Evolutionary conservation across 1,140 invertebrate species (phyloP), one percentile per base, ranked within the genome.

Genomic region (Magallana gigas): DNA sequence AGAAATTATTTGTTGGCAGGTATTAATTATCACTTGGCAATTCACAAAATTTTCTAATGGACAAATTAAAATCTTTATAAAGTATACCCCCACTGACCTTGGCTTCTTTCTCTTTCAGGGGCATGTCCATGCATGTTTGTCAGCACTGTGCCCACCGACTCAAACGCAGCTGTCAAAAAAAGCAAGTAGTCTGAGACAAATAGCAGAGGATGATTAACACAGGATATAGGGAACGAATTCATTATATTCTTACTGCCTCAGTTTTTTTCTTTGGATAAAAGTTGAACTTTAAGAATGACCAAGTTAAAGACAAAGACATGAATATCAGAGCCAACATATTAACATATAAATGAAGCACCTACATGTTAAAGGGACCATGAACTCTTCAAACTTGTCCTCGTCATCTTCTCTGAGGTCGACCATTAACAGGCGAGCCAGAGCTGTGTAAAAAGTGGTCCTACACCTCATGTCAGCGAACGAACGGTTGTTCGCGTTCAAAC

Each of bases 341-440:
- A 36, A 36, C 36, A n/a, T n/a, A 36, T 5, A 36, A 36, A 36
- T 36, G 36, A 36, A 36, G 11, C 18, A 57, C 59, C 0, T 95
- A 98, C 98, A 97, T 92, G 23, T 23, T 23, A 23, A 23, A 0
- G 23, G 23, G 23, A 23, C 23, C 23, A 23, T 23, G 23, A 23
- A 99, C 76, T 96, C 97, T 92, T 98, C 98, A 96, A 99, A 99
- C 91, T 97, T 96, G 91, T 99, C 98, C 93, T 99, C 98, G 82
- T 86, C 85, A 94, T 99, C 99, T 94, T 99, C 99, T 0, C 98
- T 98, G 16, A 99, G 96, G 94, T 99, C 98, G 29, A 99, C 98
- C 97, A 99, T 98, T 48, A 99, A 95, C 85, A 99, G 96, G 57
- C 99, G 96, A 36, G n/a, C n/a, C n/a, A n/a, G n/a, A n/a, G n/a